Conservation (phyloP, 1,140 invertebrate species). For the Monochamus saltuarius region DNA sequence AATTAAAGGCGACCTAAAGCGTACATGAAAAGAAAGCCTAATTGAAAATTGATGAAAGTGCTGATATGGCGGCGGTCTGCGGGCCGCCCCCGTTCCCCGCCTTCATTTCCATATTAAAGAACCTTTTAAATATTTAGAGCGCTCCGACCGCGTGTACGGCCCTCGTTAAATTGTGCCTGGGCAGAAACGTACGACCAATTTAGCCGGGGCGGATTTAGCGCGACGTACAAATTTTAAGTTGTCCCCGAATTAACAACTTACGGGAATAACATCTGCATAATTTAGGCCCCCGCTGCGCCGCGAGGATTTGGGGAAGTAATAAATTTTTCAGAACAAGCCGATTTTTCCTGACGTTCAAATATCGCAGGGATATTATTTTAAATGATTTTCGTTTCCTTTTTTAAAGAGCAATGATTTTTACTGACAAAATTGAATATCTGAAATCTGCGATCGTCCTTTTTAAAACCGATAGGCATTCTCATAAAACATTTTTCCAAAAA, state of each 20-base stretch:
- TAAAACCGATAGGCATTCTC: too few species aligned
- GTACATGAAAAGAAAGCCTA: constrained; percentile 33
- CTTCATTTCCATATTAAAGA: constrained; percentile 34
- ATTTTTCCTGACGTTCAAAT: too few species aligned
- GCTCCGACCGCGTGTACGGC: not conserved
- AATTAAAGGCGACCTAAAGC: constrained; percentile 14
- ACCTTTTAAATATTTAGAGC: constrained; percentile 33
- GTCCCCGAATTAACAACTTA: constrained; percentile 5
- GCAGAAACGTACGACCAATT: constrained; percentile 11
- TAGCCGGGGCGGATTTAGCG: not conserved
- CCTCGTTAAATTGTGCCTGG: not conserved
- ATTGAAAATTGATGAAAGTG: constrained; percentile 42
- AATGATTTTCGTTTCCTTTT: too few species aligned
- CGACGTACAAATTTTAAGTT: constrained; percentile 10
- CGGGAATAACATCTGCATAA: constrained; percentile 1
- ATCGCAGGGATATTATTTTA: too few species aligned
- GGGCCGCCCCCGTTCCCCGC: constrained; percentile 12
- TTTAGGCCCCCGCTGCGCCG: not conserved
- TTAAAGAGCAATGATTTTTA: too few species aligned
- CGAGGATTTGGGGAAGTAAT: too few species aligned
- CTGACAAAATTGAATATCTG: too few species aligned
- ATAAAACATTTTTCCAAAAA: too few species aligned
- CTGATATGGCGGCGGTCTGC: constrained; percentile 20
- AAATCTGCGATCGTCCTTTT: too few species aligned
- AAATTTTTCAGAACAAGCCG: too few species aligned